Evolutionary conservation across 37 sponge, comb jelly and placozoan species (phyloP).

Genomic region (Ianthella basta): DNA sequence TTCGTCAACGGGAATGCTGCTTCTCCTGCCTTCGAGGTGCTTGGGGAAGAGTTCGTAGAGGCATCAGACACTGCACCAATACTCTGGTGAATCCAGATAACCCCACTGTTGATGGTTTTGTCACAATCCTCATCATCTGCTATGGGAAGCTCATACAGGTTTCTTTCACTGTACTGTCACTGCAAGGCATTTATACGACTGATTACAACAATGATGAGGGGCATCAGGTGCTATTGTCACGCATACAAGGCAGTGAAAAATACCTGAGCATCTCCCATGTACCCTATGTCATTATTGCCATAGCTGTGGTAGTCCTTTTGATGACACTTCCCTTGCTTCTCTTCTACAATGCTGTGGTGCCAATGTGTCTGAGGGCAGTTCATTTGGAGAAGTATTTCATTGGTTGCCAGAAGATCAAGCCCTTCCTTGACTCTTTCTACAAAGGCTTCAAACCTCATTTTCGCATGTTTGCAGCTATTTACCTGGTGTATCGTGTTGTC

Average conservation of each 20-base stretch:
- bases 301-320: background rate
- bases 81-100: background rate
- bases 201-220: background rate
- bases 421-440: slow-evolving; percentile 3
- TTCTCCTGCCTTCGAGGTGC: background rate
- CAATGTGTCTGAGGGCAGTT: background rate
- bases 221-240: background rate
- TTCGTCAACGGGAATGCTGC: slow-evolving; percentile 2
- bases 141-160: slow-evolving; percentile 44
- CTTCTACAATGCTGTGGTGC: background rate
- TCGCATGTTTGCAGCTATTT: slow-evolving; percentile 1
- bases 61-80: background rate
- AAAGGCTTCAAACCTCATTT: slow-evolving; percentile 13
- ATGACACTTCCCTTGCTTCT: background rate
- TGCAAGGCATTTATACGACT: background rate
- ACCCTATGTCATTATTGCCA: background rate
- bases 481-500: slow-evolving; percentile 6
- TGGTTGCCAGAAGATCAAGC: background rate
- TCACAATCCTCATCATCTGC: slow-evolving; percentile 45
- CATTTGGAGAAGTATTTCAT: background rate
- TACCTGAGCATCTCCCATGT: background rate
- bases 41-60: slow-evolving; percentile 1
- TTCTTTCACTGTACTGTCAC: slow-evolving; percentile 35
- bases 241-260: background rate
- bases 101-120: slow-evolving; percentile 55